Conservation (phyloP, 2,797 vertebrate species). For the Phalanger gymnotis region DNA sequence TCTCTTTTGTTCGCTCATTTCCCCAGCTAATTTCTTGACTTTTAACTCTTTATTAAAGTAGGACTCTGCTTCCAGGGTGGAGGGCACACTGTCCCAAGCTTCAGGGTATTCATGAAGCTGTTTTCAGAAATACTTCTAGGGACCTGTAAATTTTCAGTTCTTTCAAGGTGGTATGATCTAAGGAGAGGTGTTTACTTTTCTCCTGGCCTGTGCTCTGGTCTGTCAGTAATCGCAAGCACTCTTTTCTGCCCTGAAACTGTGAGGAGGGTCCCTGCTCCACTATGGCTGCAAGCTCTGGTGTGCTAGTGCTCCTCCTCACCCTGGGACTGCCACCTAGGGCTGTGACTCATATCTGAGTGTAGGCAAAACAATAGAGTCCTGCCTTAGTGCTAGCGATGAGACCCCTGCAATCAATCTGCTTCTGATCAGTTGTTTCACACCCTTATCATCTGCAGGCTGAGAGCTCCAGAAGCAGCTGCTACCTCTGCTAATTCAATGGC, state of each 20-base stretch:
- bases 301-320: background rate
- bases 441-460: background rate
- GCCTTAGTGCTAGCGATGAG: too few relatives aligned
- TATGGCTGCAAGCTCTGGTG: too few relatives aligned
- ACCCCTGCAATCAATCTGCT: background rate
- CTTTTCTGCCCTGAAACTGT: background rate
- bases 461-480: background rate
- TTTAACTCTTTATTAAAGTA: background rate
- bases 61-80: too few relatives aligned
- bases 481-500: too few relatives aligned
- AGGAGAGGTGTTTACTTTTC: background rate
- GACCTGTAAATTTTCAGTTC: background rate
- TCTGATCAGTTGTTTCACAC: background rate
- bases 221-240: background rate
- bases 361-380: too few relatives aligned
- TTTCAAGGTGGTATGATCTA: background rate
- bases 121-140: background rate
- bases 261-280: background rate
- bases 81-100: background rate
- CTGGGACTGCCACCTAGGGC: background rate
- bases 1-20: background rate
- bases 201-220: background rate
- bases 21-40: background rate
- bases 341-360: too few relatives aligned
- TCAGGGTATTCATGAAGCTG: background rate